Percentiles rank a stretch among this genome's conserved stretches.
These are phyloP conservation scores for Hoplodrina blanda DNA, from an alignment of 2,888 invertebrate genomes.

Conservation along the genomic window DNA sequence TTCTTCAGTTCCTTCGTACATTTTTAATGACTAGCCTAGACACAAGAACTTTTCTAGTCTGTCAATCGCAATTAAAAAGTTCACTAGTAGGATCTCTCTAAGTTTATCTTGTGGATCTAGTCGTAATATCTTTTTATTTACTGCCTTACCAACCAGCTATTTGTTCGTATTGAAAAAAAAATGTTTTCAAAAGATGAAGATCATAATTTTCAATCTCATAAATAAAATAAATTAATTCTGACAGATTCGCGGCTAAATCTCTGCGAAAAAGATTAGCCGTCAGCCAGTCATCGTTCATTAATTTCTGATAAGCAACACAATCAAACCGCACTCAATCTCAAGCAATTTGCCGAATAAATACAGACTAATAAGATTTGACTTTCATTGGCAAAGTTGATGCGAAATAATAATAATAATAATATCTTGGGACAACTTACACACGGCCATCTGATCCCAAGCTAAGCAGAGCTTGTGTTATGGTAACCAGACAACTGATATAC, in stretches of 20 bases:
- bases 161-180: no score
- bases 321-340: slow-evolving; percentile 30
- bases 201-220: background rate
- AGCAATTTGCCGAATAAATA: slow-evolving; percentile 46
- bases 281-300: slow-evolving; percentile 35
- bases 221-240: slow-evolving; percentile 18
- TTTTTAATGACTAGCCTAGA: background rate
- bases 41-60: background rate
- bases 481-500: no score
- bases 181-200: background rate
- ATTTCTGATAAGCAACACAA: slow-evolving; percentile 34
- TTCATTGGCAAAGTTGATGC: slow-evolving; percentile 39
- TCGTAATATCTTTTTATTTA: no score
- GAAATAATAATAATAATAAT: no score
- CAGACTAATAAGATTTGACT: slow-evolving; percentile 49
- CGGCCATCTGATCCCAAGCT: no score
- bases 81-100: background rate
- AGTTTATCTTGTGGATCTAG: background rate
- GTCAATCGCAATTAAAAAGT: slow-evolving; percentile 7
- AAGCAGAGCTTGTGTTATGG: no score
- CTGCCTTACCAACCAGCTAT: no score
- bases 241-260: slow-evolving; percentile 10
- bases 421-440: no score
- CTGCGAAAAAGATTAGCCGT: slow-evolving; percentile 10
- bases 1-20: background rate